Evolutionary conservation across 1,140 invertebrate genomes (phyloP).

Genomic region (Leptopilina boulardi): DNA sequence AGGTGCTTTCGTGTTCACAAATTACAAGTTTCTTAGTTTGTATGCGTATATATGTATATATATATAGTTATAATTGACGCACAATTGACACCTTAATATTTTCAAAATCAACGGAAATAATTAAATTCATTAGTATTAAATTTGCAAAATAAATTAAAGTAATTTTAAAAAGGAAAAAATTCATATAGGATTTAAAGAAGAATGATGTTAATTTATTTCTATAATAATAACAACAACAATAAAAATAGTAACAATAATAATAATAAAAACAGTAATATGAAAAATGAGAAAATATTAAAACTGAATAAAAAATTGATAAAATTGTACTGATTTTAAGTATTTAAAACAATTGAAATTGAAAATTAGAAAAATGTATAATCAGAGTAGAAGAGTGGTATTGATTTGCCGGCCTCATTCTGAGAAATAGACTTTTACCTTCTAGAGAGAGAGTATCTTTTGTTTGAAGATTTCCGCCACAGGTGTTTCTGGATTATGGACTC

Average conservation of each 20-base stretch:
- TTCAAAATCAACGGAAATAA: not conserved
- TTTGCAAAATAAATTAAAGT: too few relatives aligned
- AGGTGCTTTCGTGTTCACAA: constrained; percentile 35
- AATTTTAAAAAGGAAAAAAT: not conserved
- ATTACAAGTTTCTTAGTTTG: constrained; percentile 2
- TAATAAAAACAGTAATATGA: too few relatives aligned
- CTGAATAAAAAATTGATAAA: too few relatives aligned
- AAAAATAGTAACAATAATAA: too few relatives aligned
- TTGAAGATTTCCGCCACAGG: constrained; percentile 50
- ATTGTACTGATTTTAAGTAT: too few relatives aligned
- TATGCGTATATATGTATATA: too few relatives aligned
- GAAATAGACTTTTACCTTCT: constrained; percentile 6
- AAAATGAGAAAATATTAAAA: too few relatives aligned
- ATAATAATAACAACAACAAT: too few relatives aligned
- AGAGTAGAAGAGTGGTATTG: not conserved
- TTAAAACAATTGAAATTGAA: not conserved
- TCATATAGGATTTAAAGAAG: too few relatives aligned
- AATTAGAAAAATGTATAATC: not conserved
- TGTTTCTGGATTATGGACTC: constrained; percentile 48
- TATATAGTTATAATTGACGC: not conserved
- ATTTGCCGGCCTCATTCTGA: not conserved
- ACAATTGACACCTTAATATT: not conserved
- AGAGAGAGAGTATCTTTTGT: not conserved
- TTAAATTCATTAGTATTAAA: not conserved
- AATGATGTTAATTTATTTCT: too few relatives aligned